Base-by-base conservation (phyloP, 2,888 invertebrate species). In the Epistrophe eligans region DNA sequence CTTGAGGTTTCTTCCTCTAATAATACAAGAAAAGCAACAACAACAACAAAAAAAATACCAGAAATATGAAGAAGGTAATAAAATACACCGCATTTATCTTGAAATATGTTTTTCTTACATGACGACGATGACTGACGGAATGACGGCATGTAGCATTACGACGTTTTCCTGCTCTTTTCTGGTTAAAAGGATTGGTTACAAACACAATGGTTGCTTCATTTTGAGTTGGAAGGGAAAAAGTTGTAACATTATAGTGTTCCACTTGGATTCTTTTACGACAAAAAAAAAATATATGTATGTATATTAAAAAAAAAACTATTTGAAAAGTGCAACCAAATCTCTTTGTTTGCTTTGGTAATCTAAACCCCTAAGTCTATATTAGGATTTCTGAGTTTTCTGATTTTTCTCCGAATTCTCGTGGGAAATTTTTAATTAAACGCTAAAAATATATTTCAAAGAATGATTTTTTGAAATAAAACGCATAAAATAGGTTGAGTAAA, bases 71-170 rank as follows among this genome's bases (percentile, higher is more conserved):
- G 48, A 72, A 15, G 52, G 77, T 77, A 85, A 77, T 67, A 62
- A 77, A 81, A 81, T 85, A 81, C 76, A 57, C 32, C 28, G 15
- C 17, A 70, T 40, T 58, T 52, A 76, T 72, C 77, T 73, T 77
- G 58, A 66, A 77, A 77, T 73, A 38, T 67, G 38, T 45, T 58
- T 84, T 71, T 77, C 79, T 74, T 79, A 55, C n/a, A 32, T 74
- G 76, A 84, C 76, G 76, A 84, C 76, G 62, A 50, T 19, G 35
- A 52, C 52, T 38, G 66, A 32, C 67, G 15, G 13, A 32, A 13
- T 13, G 13, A 52, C 52, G 17, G 28, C 55, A 28, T 32, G 28
- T 19, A 50, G 38, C 19, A 58, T 55, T 55, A 35, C 52, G 52
- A 52, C 52, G 24, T 74, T 74, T 79, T 32, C 57, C 38, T 45